phyloP scores from a whole-genome alignment of 2,797 vertebrate species.

The Diglossa cyanea region DNA sequence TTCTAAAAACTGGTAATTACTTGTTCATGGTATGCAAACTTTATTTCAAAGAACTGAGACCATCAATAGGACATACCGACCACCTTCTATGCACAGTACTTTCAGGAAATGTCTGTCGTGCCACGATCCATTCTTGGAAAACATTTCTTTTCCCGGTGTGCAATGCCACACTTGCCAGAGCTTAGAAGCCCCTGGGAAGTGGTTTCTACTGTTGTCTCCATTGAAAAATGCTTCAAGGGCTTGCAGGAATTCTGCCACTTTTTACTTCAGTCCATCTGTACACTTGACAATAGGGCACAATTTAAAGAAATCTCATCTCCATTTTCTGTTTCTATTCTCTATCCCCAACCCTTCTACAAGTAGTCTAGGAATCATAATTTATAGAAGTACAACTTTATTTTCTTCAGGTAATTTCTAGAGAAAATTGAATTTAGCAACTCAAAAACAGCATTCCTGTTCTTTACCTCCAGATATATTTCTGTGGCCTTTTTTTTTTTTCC shows the following conservation, averaged over 20 bases:
- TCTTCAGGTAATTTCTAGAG: neutral
- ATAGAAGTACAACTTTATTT: neutral
- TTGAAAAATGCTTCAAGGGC: constrained; percentile 48
- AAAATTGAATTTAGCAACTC: neutral
- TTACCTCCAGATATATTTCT: neutral
- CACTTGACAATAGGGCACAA: neutral
- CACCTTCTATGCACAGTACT: constrained; percentile 6
- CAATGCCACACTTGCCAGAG: neutral
- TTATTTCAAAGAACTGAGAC: neutral
- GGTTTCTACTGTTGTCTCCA: neutral
- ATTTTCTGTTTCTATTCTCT: neutral
- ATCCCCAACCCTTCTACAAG: neutral
- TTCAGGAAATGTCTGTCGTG: neutral
- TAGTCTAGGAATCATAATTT: neutral
- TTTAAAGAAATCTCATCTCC: neutral
- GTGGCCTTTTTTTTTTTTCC: neutral
- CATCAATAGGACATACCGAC: neutral
- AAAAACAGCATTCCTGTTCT: neutral
- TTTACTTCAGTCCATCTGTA: neutral
- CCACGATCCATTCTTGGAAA: neutral
- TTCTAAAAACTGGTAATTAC: neutral
- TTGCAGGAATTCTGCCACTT: constrained; percentile 24
- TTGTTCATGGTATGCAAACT: neutral
- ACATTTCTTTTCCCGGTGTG: neutral
- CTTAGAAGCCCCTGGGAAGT: neutral